These are phyloP conservation scores for Siniperca chuatsi DNA, from an alignment of 2,113 vertebrate genomes.

Conservation along the genomic window DNA sequence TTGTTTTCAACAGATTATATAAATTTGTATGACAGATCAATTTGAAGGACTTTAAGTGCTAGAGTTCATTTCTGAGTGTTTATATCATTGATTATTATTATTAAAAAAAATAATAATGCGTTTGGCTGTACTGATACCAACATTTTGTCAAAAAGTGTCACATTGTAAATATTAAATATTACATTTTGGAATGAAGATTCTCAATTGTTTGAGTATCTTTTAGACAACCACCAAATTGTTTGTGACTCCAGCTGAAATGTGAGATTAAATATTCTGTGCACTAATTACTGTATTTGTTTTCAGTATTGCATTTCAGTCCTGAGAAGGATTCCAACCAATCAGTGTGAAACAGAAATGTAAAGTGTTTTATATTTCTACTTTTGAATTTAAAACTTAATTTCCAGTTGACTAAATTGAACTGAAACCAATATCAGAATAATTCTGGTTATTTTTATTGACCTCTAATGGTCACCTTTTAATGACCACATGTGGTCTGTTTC, in stretches of 20 bases:
- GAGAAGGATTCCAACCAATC: slow-evolving; percentile 38
- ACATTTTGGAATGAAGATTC: slow-evolving; percentile 12
- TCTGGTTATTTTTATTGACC: slow-evolving; percentile 68
- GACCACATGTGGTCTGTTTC: slow-evolving; percentile 61
- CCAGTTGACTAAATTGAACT: slow-evolving; percentile 29
- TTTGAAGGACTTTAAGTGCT: slow-evolving; percentile 62
- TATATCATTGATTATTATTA: background rate
- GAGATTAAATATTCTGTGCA: slow-evolving; percentile 18
- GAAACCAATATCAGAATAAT: slow-evolving; percentile 29
- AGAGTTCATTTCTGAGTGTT: slow-evolving; percentile 16
- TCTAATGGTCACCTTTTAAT: slow-evolving; percentile 65
- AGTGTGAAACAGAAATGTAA: slow-evolving; percentile 42
- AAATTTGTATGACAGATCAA: slow-evolving; percentile 31
- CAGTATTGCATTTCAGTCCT: slow-evolving; percentile 1
- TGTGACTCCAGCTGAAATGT: slow-evolving; percentile 13
- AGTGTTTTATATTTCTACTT: slow-evolving; percentile 52
- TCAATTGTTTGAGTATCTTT: background rate
- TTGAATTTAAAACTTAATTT: slow-evolving; percentile 39
- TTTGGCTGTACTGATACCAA: background rate
- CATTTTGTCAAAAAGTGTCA: slow-evolving; percentile 12
- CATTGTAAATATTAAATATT: slow-evolving; percentile 11
- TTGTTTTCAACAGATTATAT: slow-evolving; percentile 20
- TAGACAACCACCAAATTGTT: background rate
- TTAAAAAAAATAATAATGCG: background rate
- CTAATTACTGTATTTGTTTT: slow-evolving; percentile 6